phyloP scores from a whole-genome alignment of 2,797 vertebrate genomes.

The Lacerta agilis region DNA sequence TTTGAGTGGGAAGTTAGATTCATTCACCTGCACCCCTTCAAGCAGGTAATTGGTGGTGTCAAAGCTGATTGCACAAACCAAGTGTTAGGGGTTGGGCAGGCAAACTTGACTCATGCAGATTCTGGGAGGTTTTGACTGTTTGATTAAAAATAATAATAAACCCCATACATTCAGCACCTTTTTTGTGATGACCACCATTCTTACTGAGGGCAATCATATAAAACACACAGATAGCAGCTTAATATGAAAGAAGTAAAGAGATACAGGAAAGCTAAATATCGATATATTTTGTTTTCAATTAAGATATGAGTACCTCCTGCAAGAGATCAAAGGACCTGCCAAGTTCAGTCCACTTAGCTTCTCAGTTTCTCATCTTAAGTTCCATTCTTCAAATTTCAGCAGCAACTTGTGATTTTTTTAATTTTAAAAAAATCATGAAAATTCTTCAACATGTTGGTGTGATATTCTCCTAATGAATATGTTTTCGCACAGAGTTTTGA shows the following conservation, averaged over 20 bases:
- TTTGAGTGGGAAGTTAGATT: background rate
- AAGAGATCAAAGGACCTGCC: too few relatives aligned
- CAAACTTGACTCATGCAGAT: background rate
- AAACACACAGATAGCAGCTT: background rate
- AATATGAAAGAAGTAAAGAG: background rate
- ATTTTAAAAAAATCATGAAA: too few relatives aligned
- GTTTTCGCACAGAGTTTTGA: too few relatives aligned
- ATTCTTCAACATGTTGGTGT: too few relatives aligned
- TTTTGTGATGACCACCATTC: background rate
- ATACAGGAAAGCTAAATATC: background rate
- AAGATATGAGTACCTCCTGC: background rate
- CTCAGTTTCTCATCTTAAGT: too few relatives aligned
- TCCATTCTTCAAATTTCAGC: too few relatives aligned
- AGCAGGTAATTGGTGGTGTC: background rate
- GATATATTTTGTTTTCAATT: background rate
- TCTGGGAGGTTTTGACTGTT: background rate
- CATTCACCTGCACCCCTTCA: background rate
- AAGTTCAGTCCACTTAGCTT: too few relatives aligned
- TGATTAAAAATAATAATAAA: background rate
- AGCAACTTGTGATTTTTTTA: too few relatives aligned
- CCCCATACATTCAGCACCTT: background rate
- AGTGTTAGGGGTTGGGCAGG: background rate
- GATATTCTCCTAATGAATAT: too few relatives aligned
- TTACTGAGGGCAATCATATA: too few relatives aligned
- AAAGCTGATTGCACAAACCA: background rate